These are phyloP conservation scores for Chloropsis cyanopogon DNA, from an alignment of 2,113 vertebrate species.

Conservation along the genomic window DNA sequence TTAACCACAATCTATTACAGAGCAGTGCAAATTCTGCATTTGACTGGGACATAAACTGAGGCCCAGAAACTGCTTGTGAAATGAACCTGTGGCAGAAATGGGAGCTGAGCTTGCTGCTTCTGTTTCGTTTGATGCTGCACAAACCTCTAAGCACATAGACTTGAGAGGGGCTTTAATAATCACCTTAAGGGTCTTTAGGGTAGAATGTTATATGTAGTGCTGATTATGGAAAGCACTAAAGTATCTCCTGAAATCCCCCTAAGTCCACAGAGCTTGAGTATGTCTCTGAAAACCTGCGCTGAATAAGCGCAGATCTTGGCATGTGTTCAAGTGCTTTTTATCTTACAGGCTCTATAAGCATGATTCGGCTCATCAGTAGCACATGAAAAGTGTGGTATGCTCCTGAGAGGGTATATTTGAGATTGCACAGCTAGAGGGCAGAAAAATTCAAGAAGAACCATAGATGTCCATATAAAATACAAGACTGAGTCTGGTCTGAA, in stretches of 20 bases:
- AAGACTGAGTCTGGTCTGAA: neutral
- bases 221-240: neutral
- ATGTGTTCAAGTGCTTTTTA: neutral
- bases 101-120: neutral
- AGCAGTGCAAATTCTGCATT: neutral
- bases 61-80: neutral
- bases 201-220: neutral
- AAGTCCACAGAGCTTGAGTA: neutral
- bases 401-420: neutral
- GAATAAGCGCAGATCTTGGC: neutral
- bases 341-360: neutral
- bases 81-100: neutral
- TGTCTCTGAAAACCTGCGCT: neutral
- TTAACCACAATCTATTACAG: neutral
- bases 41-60: neutral
- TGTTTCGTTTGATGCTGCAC: neutral
- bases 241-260: neutral
- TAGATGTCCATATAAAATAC: neutral
- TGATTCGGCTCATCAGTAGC: neutral
- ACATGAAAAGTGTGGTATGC: neutral
- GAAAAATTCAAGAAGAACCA: conserved; percentile 38
- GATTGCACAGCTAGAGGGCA: conserved; percentile 50
- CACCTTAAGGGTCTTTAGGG: neutral
- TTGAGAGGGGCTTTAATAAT: neutral
- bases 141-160: neutral